Conservation (phyloP, 2,797 vertebrate species). For the Danio kyathit region DNA sequence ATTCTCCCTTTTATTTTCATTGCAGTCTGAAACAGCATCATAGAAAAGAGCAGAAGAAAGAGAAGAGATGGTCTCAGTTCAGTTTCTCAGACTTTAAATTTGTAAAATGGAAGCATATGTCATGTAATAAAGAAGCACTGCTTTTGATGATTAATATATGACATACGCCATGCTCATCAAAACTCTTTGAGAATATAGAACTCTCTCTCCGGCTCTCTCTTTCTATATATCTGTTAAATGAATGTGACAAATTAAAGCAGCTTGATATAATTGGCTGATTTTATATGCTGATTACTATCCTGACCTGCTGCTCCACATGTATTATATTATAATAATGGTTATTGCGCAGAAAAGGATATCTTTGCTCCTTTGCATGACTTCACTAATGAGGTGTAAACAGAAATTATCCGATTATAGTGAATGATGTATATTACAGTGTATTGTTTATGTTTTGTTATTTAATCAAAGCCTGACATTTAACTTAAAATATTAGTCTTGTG, state of each 20-base stretch:
- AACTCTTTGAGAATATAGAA: neutral
- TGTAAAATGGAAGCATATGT: neutral
- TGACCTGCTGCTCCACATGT: slow-evolving; percentile 9
- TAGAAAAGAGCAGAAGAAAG: neutral
- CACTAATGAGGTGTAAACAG: neutral
- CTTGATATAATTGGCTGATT: slow-evolving; percentile 8
- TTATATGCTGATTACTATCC: neutral
- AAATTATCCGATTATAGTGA: neutral
- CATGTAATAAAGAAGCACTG: neutral
- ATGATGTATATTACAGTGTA: neutral
- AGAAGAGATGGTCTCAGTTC: neutral
- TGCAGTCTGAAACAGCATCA: neutral
- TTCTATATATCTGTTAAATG: neutral
- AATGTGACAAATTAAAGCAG: slow-evolving; percentile 20
- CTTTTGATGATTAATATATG: slow-evolving; percentile 5
- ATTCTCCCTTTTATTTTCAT: neutral
- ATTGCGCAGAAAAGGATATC: slow-evolving; percentile 8
- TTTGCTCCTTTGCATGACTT: neutral
- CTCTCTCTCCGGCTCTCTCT: neutral
- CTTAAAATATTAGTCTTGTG: neutral
- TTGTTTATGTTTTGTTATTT: neutral
- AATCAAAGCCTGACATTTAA: neutral
- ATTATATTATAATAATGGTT: slow-evolving; percentile 26
- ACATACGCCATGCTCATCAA: neutral
- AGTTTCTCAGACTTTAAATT: neutral